Evolutionary conservation across 2,888 invertebrate species (phyloP).

Genomic region (Artemia sinica): DNA sequence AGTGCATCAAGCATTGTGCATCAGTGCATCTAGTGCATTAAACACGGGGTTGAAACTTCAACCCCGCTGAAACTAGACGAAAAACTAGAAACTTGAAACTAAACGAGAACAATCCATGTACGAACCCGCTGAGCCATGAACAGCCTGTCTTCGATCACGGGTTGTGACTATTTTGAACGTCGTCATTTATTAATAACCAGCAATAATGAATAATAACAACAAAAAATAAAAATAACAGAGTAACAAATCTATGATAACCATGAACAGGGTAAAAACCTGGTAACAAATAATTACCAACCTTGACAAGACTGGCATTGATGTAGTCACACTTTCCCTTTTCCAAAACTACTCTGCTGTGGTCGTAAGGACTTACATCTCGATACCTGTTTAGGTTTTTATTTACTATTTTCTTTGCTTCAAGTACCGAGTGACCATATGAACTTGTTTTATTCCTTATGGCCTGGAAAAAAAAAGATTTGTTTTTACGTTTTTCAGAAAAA

Average conservation of each 20-base stretch:
- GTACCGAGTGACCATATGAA: conserved; percentile 36
- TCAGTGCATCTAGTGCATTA: no score
- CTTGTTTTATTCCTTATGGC: conserved; percentile 52
- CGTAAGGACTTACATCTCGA: conserved; percentile 86
- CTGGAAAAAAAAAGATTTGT: conserved; percentile 37
- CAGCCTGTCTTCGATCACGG: no score
- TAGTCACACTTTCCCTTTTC: conserved; percentile 58
- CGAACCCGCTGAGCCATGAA: no score
- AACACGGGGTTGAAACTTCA: no score
- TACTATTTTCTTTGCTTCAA: conserved; percentile 54
- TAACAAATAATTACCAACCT: conserved; percentile 38
- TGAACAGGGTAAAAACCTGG: background rate
- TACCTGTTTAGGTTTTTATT: conserved; percentile 75
- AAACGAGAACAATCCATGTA: no score
- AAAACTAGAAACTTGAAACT: no score
- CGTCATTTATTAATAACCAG: background rate
- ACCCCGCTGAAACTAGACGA: no score
- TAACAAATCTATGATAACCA: background rate
- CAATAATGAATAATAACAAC: background rate
- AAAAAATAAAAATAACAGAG: no score
- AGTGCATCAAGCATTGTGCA: no score
- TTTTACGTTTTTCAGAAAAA: background rate
- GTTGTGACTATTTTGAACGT: no score
- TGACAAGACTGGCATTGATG: conserved; percentile 83
- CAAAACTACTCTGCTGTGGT: conserved; percentile 71